Evolutionary conservation across 1,140 invertebrate genomes (phyloP).

Genomic region (Drosophila sulfurigaster): DNA sequence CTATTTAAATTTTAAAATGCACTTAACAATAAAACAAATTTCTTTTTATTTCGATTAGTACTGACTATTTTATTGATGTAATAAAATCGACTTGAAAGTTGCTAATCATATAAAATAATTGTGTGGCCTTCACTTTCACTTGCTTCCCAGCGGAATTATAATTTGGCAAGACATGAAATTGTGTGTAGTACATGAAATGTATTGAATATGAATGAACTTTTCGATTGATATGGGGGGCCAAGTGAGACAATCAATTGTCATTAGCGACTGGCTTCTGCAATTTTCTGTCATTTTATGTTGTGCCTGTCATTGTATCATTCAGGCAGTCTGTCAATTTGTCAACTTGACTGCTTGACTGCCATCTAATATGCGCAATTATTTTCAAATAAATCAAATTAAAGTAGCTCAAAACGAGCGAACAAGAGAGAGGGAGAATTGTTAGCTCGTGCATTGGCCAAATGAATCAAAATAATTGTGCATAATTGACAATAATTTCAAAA

Average conservation of each 20-base stretch:
- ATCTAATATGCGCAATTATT: slow-evolving; percentile 45
- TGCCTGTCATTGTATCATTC: slow-evolving; percentile 37
- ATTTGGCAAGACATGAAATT: not conserved
- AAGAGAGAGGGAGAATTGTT: not conserved
- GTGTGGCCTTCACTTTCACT: not conserved
- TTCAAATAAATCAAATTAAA: slow-evolving; percentile 55
- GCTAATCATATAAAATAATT: too few species aligned
- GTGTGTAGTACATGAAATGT: slow-evolving; percentile 3
- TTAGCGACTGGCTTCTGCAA: slow-evolving; percentile 30
- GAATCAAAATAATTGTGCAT: slow-evolving; percentile 34
- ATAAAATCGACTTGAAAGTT: too few species aligned
- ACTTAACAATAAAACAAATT: too few species aligned
- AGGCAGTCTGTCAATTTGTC: slow-evolving; percentile 25
- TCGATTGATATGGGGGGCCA: slow-evolving; percentile 3
- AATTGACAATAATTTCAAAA: slow-evolving; percentile 52
- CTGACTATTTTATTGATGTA: too few species aligned
- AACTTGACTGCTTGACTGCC: slow-evolving; percentile 12
- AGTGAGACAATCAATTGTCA: slow-evolving; percentile 36
- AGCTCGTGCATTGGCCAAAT: slow-evolving; percentile 1
- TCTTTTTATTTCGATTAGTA: too few species aligned
- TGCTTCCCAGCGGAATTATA: not conserved
- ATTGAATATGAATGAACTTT: slow-evolving; percentile 7
- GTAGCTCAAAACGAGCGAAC: slow-evolving; percentile 2
- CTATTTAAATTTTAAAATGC: too few species aligned
- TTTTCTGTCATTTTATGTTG: slow-evolving; percentile 32